A percentile compares a stretch with the other conserved stretches of the same genome.
Conservation (phyloP, 1,140 invertebrate species). For the Holotrichia oblita region DNA sequence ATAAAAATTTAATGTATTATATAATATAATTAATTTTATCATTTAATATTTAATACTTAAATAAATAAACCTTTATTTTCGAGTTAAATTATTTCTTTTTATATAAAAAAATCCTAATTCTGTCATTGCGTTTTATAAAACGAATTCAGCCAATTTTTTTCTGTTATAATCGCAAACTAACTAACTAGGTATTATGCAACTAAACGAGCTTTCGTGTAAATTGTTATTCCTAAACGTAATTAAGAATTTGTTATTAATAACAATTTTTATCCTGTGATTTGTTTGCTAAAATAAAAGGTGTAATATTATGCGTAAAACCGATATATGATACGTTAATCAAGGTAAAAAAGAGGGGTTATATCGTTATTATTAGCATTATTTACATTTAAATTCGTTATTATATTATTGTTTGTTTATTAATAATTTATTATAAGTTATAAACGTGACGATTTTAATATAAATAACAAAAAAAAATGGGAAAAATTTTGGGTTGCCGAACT, state of each 20-base stretch:
- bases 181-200: no score
- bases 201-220: not conserved
- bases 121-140: not conserved
- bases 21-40: no score
- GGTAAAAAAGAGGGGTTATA: no score
- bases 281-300: not conserved
- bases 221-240: no score
- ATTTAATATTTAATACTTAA: not conserved
- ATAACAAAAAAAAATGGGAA: slow-evolving; percentile 1
- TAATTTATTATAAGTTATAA: not conserved
- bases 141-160: not conserved
- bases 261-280: no score
- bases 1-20: no score
- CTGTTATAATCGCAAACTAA: no score
- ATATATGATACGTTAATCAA: not conserved
- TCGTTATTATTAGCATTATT: no score
- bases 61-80: not conserved
- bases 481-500: slow-evolving; percentile 42
- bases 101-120: not conserved
- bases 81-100: not conserved
- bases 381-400: no score
- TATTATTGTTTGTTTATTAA: not conserved
- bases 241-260: no score
- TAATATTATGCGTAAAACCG: not conserved
- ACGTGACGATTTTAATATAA: not conserved